Evolutionary conservation across 2,113 vertebrate genomes (phyloP).

Genomic region (Psittacara wagleri): DNA sequence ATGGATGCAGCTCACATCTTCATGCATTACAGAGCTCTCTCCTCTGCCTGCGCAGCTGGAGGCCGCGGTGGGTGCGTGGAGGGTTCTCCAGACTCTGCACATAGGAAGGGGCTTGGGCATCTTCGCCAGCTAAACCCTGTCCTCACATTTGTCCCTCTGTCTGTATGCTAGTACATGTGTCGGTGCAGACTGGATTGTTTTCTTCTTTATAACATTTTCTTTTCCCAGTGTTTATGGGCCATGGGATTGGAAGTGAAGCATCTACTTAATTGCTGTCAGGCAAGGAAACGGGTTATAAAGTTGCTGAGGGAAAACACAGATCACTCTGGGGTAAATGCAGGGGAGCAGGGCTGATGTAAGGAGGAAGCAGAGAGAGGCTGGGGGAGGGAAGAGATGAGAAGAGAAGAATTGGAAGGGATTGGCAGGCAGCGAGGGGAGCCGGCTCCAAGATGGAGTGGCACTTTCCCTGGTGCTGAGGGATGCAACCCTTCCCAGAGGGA

Average conservation of each 20-base stretch:
- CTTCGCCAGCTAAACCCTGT: not conserved
- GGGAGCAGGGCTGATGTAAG: not conserved
- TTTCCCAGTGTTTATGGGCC: conserved; percentile 21
- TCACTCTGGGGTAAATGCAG: conserved; percentile 10
- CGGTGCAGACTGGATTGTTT: not conserved
- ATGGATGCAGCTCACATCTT: not conserved
- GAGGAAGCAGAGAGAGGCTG: not conserved
- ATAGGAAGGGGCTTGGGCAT: rapidly evolving
- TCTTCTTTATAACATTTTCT: not conserved
- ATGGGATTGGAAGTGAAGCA: conserved; percentile 52
- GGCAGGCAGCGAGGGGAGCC: not conserved
- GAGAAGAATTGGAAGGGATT: not conserved
- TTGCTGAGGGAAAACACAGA: conserved; percentile 48
- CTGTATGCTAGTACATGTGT: not conserved
- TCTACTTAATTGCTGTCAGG: conserved; percentile 57
- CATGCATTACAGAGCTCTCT: rapidly evolving
- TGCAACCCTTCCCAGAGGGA: not conserved
- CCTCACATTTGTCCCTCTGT: not conserved
- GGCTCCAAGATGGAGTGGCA: not conserved
- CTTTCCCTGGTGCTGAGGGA: not conserved
- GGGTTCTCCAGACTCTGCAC: not conserved
- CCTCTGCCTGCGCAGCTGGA: rapidly evolving
- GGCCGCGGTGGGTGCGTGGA: rapidly evolving
- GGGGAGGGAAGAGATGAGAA: not conserved
- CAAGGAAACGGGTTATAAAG: conserved; percentile 55